phyloP scores from a whole-genome alignment of 2,888 invertebrate genomes.

The Myopa tessellatipennis region DNA sequence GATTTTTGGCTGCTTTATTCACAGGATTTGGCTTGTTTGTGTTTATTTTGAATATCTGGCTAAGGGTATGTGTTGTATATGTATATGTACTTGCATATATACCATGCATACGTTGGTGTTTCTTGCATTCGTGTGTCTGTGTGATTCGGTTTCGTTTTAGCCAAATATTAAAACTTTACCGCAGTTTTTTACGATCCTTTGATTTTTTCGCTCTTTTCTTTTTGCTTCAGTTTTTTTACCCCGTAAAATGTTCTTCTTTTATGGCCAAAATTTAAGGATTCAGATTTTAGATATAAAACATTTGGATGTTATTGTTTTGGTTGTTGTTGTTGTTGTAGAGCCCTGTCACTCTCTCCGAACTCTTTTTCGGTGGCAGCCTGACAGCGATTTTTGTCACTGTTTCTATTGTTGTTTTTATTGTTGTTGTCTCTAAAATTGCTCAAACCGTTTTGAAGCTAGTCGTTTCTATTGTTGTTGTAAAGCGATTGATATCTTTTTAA shows the following conservation, averaged over 20 bases:
- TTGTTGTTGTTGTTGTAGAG: not conserved
- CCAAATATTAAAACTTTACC: conserved; percentile 28
- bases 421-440: not conserved
- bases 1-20: conserved; percentile 29
- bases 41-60: not conserved
- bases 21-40: conserved; percentile 23
- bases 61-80: too few species aligned
- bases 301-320: not conserved
- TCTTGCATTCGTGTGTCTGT: not conserved
- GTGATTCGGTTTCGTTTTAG: conserved; percentile 1
- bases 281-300: not conserved
- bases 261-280: conserved; percentile 28
- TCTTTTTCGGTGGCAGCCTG: not conserved
- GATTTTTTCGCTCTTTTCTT: not conserved
- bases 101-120: not conserved
- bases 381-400: conserved; percentile 3
- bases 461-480: too few species aligned
- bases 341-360: not conserved
- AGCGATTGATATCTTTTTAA: conserved; percentile 21
- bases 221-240: conserved; percentile 1
- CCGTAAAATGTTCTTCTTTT: conserved; percentile 27
- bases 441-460: not conserved
- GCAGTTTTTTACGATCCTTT: conserved; percentile 19
- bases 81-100: not conserved
- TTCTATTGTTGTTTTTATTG: not conserved